These are phyloP conservation scores for Plectropomus leopardus DNA, from an alignment of 2,113 vertebrate species.

Conservation along the genomic window DNA sequence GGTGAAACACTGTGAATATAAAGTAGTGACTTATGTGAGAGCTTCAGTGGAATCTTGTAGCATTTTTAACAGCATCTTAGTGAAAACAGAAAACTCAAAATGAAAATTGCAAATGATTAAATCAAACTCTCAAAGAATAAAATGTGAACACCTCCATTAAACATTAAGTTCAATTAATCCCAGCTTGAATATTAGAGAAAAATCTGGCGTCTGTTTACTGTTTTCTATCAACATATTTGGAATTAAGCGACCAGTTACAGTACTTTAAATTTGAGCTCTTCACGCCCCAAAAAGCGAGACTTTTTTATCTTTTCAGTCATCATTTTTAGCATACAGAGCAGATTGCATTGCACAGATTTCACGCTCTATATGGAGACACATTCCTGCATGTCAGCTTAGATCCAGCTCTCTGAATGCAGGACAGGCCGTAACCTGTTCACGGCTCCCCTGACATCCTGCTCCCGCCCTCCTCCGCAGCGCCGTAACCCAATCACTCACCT, in stretches of 20 bases:
- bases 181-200: constrained; percentile 5
- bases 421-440: constrained; percentile 75
- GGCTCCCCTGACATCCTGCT: constrained; percentile 35
- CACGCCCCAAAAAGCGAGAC: neutral
- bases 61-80: neutral
- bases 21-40: neutral
- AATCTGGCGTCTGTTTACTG: neutral
- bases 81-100: too few species aligned
- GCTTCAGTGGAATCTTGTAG: neutral
- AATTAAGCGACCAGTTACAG: neutral
- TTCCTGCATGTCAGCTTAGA: constrained; percentile 72
- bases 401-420: constrained; percentile 49
- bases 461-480: constrained; percentile 18
- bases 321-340: neutral
- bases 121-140: neutral
- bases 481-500: constrained; percentile 51
- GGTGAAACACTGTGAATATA: neutral
- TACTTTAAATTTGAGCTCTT: neutral
- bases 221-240: neutral
- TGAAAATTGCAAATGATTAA: neutral
- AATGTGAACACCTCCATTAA: neutral
- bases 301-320: neutral
- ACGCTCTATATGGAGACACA: constrained; percentile 61
- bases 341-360: constrained; percentile 59
- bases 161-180: neutral